Conservation (phyloP, 2,113 vertebrate genomes). For the Lanius collurio region DNA sequence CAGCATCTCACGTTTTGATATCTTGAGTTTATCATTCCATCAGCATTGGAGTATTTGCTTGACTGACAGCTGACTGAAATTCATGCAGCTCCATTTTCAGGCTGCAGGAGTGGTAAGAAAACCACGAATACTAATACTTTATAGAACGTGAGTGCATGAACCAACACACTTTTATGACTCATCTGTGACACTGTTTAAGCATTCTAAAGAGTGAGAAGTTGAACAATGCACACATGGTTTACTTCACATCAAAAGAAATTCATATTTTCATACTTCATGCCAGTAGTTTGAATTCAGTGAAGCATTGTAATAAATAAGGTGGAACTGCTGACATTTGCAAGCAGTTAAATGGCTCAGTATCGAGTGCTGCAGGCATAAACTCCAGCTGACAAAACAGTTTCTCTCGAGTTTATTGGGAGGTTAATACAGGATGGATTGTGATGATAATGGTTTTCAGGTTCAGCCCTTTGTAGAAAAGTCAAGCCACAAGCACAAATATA, state of each 20-base stretch:
- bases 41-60: not conserved
- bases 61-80: not conserved
- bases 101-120: not conserved
- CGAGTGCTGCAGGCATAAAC: not conserved
- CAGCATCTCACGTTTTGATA: not conserved
- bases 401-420: not conserved
- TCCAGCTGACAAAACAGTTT: not conserved
- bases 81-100: not conserved
- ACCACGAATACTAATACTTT: not conserved
- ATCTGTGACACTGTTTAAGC: not conserved
- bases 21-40: not conserved
- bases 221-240: not conserved
- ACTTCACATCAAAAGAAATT: not conserved
- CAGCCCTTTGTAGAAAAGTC: not conserved
- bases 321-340: slow-evolving; percentile 17
- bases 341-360: not conserved
- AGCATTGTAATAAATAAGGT: not conserved
- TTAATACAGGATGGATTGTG: not conserved
- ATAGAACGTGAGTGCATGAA: not conserved
- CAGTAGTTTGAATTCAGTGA: not conserved
- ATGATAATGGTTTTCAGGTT: not conserved
- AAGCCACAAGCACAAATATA: not conserved
- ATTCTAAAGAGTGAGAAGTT: not conserved
- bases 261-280: not conserved
- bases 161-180: not conserved